These are phyloP conservation scores for Synanthedon tipuliformis DNA, from an alignment of 2,888 invertebrate genomes.

Conservation along the genomic window DNA sequence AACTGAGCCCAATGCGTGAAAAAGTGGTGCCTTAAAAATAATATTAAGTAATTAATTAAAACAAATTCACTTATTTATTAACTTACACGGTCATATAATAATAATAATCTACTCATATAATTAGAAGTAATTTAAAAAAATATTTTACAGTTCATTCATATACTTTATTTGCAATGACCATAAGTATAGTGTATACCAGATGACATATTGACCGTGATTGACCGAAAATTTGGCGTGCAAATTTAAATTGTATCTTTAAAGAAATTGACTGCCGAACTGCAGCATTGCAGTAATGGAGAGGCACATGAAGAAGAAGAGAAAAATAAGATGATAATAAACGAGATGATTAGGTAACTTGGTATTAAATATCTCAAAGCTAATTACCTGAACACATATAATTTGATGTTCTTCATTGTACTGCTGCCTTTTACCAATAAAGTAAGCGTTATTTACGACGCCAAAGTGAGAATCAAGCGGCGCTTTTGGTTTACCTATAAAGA, in stretches of 20 bases:
- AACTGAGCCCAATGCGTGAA: slow-evolving; percentile 86
- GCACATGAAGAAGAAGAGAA: no score
- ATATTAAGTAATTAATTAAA: no score
- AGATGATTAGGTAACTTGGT: no score
- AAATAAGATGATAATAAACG: no score
- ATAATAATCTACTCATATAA: background rate
- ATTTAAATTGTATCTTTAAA: no score
- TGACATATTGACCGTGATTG: no score
- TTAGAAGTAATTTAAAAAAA: background rate
- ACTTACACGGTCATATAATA: background rate
- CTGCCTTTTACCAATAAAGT: slow-evolving; percentile 71
- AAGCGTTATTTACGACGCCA: slow-evolving; percentile 82
- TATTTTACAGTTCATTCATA: no score
- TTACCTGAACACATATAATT: slow-evolving; percentile 71
- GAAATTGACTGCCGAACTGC: no score
- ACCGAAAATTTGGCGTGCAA: no score
- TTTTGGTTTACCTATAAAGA: slow-evolving; percentile 76
- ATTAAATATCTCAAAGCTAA: background rate
- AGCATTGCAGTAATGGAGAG: no score
- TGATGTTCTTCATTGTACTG: slow-evolving; percentile 55
- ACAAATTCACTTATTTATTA: background rate
- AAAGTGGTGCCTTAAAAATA: slow-evolving; percentile 74
- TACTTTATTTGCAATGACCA: no score
- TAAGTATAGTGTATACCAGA: no score
- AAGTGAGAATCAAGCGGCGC: slow-evolving; percentile 81